Evolutionary conservation across 1,140 invertebrate species (phyloP), one percentile per base, ranked within the genome.

Genomic region (Carposina sasakii): DNA sequence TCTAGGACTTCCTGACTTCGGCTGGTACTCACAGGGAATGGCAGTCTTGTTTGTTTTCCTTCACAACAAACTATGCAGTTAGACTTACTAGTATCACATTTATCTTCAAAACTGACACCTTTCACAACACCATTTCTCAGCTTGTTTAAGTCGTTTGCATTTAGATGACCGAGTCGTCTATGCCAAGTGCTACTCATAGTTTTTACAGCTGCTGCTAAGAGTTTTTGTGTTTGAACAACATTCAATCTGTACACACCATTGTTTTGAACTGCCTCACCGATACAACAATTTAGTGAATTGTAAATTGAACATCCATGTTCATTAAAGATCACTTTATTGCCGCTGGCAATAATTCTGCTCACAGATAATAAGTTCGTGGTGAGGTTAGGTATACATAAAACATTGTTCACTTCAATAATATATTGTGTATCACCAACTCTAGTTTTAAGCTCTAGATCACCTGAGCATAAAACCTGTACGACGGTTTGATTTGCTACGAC

Each of bases 401-500:
- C 54, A 15, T 52, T 39, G 49, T 60, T 42, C 5, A 66, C 34
- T 15, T 33, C 40, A 13, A 67, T 50, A 12, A 53, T 36, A 23
- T 55, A 57, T 34, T 56, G 37, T 13, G 17, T 20, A 13, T 46
- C 17, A 24, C 43, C 30, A 3, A 33, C 51, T 28, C 9, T 34
- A 12, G 63, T 54, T 0, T 31, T 54, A 23, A 67, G 59, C 10
- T 53, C 46, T 17, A 71, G 36, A 39, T 75, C 49, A 2, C 67
- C 71, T n/a, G 41, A 40, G 54, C 63, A 63, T 22, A 49, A 16
- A 2, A 67, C 69, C 26, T 50, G 23, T 10, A 69, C 30, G 43
- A 55, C 71, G 45, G 46, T 37, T 28, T 60, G 48, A 39, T 75
- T 61, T n/a, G 71, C 74, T 20, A 65, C 54, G 10, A 60, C 44